These are phyloP conservation scores for Meandrina meandrites DNA, from an alignment of 92 coral and sea anemone species.

Conservation along the genomic window DNA sequence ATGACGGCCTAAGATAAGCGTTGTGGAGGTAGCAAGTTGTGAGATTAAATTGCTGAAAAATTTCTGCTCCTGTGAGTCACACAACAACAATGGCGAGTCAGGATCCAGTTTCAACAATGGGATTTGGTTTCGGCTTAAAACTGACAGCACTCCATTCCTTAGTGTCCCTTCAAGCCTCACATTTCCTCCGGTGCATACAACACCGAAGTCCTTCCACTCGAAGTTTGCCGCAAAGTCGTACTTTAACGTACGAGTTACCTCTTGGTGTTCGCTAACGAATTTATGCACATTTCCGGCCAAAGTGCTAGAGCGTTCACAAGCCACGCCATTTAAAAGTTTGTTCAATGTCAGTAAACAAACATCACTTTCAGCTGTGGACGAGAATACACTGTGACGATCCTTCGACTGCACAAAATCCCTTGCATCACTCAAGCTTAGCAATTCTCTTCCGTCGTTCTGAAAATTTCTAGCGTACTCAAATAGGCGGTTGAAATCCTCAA, in stretches of 20 bases:
- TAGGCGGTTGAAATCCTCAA: conserved; percentile 83
- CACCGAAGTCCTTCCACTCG: conserved; percentile 75
- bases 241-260: conserved; percentile 57
- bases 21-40: conserved; percentile 70
- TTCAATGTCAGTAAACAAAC: conserved; percentile 62
- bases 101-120: conserved; percentile 62
- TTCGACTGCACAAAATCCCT: conserved; percentile 21
- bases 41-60: conserved; percentile 67
- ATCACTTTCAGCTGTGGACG: conserved; percentile 35
- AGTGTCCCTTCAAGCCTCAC: conserved; percentile 16
- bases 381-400: background rate
- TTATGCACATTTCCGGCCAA: conserved; percentile 61
- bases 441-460: conserved; percentile 18
- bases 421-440: conserved; percentile 50
- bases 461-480: conserved; percentile 62
- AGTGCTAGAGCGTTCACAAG: conserved; percentile 65
- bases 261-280: conserved; percentile 67
- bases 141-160: conserved; percentile 65
- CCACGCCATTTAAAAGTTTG: conserved; percentile 74
- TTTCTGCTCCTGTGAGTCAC: conserved; percentile 64
- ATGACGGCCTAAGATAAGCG: conserved; percentile 54
- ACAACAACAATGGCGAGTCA: conserved; percentile 61
- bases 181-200: conserved; percentile 28
- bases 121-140: conserved; percentile 42
- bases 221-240: conserved; percentile 50